Conservation (phyloP, 2,797 vertebrate species). For the Tolypeutes matacus region DNA sequence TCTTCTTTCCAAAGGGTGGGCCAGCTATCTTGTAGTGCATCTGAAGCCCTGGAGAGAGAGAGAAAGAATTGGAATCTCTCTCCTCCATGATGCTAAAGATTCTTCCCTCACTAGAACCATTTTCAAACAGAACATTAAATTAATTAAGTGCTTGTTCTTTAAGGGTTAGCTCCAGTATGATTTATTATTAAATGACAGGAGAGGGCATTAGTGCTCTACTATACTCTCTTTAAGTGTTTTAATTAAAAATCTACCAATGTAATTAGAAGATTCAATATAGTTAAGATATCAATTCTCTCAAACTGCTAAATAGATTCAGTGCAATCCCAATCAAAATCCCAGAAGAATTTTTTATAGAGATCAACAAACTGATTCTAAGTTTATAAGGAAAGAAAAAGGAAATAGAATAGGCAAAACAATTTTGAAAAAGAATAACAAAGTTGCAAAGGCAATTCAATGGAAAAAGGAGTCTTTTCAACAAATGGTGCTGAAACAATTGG, state of each 20-base stretch:
- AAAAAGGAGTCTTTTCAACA: too few relatives aligned
- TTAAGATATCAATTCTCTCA: background rate
- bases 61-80: background rate
- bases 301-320: background rate
- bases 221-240: background rate
- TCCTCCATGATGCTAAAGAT: background rate
- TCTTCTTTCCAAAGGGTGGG: constrained; percentile 18
- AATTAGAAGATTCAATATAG: too few relatives aligned
- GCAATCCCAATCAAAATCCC: background rate
- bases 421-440: too few relatives aligned
- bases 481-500: too few relatives aligned
- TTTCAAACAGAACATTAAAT: background rate
- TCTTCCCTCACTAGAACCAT: background rate
- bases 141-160: background rate
- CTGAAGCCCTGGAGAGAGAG: background rate
- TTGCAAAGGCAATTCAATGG: too few relatives aligned
- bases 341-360: background rate
- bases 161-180: background rate
- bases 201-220: background rate
- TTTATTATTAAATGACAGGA: constrained; percentile 24
- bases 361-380: background rate
- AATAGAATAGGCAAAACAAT: background rate
- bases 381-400: background rate
- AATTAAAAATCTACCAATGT: background rate
- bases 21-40: background rate